phyloP scores from a whole-genome alignment of 2,888 invertebrate genomes.

The Philereme transversata region DNA sequence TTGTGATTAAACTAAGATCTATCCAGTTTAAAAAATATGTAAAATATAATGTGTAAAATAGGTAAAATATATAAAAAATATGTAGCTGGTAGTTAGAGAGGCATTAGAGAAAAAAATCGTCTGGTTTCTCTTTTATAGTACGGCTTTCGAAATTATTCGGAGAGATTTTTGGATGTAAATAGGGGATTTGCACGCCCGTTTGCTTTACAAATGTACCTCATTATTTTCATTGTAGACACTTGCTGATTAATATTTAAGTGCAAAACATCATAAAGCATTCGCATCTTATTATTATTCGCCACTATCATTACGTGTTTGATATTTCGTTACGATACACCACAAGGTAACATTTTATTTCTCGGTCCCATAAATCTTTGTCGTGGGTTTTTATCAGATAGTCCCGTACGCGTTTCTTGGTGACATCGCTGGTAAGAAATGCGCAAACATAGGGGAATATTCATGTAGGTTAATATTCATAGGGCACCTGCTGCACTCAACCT shows the following conservation, averaged over 20 bases:
- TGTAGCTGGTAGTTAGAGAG: too few relatives aligned
- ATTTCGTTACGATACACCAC: not conserved
- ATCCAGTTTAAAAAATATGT: too few relatives aligned
- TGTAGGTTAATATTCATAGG: slow-evolving; percentile 77
- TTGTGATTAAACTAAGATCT: too few relatives aligned
- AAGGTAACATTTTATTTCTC: slow-evolving; percentile 18
- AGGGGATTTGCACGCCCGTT: not conserved
- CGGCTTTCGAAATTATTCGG: too few relatives aligned
- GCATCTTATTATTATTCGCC: too few relatives aligned
- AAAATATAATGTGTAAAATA: too few relatives aligned
- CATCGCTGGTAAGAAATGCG: slow-evolving; percentile 68
- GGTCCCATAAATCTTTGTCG: slow-evolving; percentile 27
- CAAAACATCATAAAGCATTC: too few relatives aligned
- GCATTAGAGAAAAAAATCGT: too few relatives aligned
- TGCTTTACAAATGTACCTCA: not conserved
- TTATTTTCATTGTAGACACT: not conserved
- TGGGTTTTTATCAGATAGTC: slow-evolving; percentile 15
- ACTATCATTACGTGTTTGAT: not conserved
- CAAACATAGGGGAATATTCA: slow-evolving; percentile 75
- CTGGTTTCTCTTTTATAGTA: too few relatives aligned
- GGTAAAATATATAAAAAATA: too few relatives aligned
- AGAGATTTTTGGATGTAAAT: too few relatives aligned
- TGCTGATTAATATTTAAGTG: too few relatives aligned
- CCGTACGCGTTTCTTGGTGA: slow-evolving; percentile 40
- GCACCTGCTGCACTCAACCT: slow-evolving; percentile 60